Evolutionary conservation across 1,140 invertebrate genomes (phyloP), one percentile per base, ranked within the genome.

Genomic region (Drosophila neocordata): DNA sequence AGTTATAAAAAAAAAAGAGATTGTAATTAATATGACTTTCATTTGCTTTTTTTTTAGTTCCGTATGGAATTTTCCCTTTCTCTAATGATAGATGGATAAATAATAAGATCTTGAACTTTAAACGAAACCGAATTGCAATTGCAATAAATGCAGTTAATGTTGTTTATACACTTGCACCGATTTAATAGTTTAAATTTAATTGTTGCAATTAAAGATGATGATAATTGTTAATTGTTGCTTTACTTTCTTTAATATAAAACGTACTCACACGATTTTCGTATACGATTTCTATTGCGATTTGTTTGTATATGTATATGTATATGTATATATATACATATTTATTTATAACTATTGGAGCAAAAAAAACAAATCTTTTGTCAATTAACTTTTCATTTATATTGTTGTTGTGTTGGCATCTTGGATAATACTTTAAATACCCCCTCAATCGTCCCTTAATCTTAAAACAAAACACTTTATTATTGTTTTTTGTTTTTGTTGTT

Each of bases 211-310:
- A 87, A 53, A 65, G 59, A 56, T 35, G 59, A 56, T 35, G 73
- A 65, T 77, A 60, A 73, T 81, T 78, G 66, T 65, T 77, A 80
- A 74, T 70, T 85, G 67, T 68, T 85, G 65, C 77, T 71, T 72
- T 74, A 60, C 71, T 66, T 67, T 79, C 77, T 79, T 61, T 58
- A 57, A 65, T 31, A 15, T 51, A 15, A 27, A 18, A 35, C 20
- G 18, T 15, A 20, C 44, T 24, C 24, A 27, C 44, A n/a, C 18
- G 71, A 80, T 77, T 79, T 69, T 65, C 61, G 44, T 31, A 31
- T 31, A 69, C 57, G 64, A 48, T 75, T 35, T 35, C 9, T 12
- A 35, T 35, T 12, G 9, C 34, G 34, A 35, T 12, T 34, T 34
- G 31, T 34, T 34, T 35, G 34, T 12, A 2, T 35, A 18, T 8